Evolutionary conservation across 2,113 vertebrate genomes (phyloP).

Genomic region (Eulacestoma nigropectus): DNA sequence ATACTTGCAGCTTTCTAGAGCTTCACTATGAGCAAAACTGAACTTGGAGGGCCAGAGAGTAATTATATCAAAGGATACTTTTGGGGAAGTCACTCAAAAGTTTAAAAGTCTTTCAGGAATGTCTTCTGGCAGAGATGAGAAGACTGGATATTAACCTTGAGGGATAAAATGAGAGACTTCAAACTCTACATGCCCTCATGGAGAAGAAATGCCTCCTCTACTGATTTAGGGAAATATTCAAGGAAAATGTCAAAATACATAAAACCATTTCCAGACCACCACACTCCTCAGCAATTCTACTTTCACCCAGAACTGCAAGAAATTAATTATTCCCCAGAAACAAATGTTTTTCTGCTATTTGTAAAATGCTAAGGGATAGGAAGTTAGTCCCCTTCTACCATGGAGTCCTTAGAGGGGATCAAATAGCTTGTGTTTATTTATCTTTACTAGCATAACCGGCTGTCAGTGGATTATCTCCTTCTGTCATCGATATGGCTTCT

Average conservation of each 20-base stretch:
- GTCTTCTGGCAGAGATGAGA: neutral
- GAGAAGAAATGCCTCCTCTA: neutral
- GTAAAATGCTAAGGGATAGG: neutral
- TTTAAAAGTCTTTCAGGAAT: conserved; percentile 1
- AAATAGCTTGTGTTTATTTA: conserved; percentile 37
- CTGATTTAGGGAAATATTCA: neutral
- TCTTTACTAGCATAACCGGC: conserved; percentile 21
- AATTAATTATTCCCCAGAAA: conserved; percentile 26
- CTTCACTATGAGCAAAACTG: neutral
- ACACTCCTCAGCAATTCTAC: neutral
- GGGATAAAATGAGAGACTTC: neutral
- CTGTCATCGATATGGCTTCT: neutral
- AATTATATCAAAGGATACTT: conserved; percentile 17
- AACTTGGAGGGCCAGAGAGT: neutral
- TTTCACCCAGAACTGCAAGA: neutral
- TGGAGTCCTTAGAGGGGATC: neutral
- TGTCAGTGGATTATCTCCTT: conserved; percentile 48
- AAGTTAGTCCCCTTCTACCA: neutral
- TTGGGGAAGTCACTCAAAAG: neutral
- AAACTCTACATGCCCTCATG: neutral
- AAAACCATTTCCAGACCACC: neutral
- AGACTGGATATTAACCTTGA: neutral
- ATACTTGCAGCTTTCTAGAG: neutral
- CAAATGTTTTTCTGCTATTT: neutral
- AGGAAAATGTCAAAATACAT: neutral